These are phyloP conservation scores for Ceratoteleas bidentatus DNA, from an alignment of 1,140 invertebrate species.

Conservation along the genomic window DNA sequence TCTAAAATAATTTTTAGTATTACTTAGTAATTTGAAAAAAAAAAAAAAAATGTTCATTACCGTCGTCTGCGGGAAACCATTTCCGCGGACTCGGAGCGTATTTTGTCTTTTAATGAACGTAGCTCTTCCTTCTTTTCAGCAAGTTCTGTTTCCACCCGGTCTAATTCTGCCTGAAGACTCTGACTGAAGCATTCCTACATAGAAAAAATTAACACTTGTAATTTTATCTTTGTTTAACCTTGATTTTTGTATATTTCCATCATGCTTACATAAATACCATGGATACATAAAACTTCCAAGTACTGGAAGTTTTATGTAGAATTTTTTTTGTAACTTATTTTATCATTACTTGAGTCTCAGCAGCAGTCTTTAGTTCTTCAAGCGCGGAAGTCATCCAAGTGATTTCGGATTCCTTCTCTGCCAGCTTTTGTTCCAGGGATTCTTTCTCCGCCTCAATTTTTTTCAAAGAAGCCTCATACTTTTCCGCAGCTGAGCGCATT, in stretches of 20 bases:
- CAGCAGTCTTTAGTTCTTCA: slow-evolving; percentile 73
- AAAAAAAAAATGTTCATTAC: slow-evolving; percentile 43
- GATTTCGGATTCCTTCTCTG: slow-evolving; percentile 71
- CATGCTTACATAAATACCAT: too few species aligned
- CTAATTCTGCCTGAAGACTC: slow-evolving; percentile 77
- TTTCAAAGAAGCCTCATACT: slow-evolving; percentile 66
- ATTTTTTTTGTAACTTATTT: too few species aligned
- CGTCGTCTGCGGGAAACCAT: slow-evolving; percentile 75
- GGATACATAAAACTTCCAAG: too few species aligned
- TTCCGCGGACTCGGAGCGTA: slow-evolving; percentile 76
- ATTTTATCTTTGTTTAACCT: too few species aligned
- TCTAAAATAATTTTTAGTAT: too few species aligned
- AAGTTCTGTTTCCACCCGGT: slow-evolving; percentile 75
- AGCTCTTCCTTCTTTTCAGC: slow-evolving; percentile 76
- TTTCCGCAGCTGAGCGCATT: slow-evolving; percentile 69
- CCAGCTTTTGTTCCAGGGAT: slow-evolving; percentile 68
- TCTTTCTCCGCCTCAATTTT: slow-evolving; percentile 70
- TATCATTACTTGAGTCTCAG: slow-evolving; percentile 74
- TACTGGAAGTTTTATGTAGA: too few species aligned
- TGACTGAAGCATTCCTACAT: slow-evolving; percentile 77
- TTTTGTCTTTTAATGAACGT: slow-evolving; percentile 75
- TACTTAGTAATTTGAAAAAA: too few species aligned
- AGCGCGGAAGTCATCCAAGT: slow-evolving; percentile 66
- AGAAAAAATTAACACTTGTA: not conserved
- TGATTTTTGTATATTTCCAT: too few species aligned